Conservation (phyloP, 2,888 invertebrate species). For the Tachina grossa region DNA sequence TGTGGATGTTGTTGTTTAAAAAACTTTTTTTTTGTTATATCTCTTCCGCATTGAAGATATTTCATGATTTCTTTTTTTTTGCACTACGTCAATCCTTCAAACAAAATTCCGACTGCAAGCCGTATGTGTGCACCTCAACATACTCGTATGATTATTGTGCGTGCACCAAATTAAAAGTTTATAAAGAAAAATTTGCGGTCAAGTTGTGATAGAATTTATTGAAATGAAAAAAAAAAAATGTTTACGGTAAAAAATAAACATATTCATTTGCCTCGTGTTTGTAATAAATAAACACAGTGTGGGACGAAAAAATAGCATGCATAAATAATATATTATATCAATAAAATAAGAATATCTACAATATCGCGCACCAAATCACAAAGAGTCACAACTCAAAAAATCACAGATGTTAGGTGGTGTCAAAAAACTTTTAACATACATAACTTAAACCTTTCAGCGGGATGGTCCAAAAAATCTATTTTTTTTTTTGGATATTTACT, state of each 20-base stretch:
- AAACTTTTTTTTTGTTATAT: slow-evolving; percentile 44
- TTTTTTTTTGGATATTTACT: too few relatives aligned
- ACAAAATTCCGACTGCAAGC: slow-evolving; percentile 4
- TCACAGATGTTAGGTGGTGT: too few relatives aligned
- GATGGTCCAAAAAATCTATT: too few relatives aligned
- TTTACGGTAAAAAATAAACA: slow-evolving; percentile 18
- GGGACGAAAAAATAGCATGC: slow-evolving; percentile 7
- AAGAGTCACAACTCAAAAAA: too few relatives aligned
- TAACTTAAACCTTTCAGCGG: too few relatives aligned
- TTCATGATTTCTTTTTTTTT: slow-evolving; percentile 48
- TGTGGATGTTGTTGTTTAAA: slow-evolving; percentile 14
- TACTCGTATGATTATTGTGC: slow-evolving; percentile 23
- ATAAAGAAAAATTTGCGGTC: slow-evolving; percentile 49
- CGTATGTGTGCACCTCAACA: slow-evolving; percentile 6
- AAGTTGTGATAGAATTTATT: slow-evolving; percentile 57
- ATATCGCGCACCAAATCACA: too few relatives aligned
- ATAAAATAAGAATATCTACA: too few relatives aligned
- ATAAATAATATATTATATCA: neutral
- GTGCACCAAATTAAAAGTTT: slow-evolving; percentile 5
- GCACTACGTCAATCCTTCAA: slow-evolving; percentile 16
- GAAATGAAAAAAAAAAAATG: slow-evolving; percentile 40
- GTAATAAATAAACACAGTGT: slow-evolving; percentile 4
- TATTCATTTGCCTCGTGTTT: neutral
- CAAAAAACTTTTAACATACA: too few relatives aligned
- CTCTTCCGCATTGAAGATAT: slow-evolving; percentile 65